These are phyloP conservation scores for Andrena hattorfiana DNA, from an alignment of 2,888 invertebrate species.

Conservation along the genomic window DNA sequence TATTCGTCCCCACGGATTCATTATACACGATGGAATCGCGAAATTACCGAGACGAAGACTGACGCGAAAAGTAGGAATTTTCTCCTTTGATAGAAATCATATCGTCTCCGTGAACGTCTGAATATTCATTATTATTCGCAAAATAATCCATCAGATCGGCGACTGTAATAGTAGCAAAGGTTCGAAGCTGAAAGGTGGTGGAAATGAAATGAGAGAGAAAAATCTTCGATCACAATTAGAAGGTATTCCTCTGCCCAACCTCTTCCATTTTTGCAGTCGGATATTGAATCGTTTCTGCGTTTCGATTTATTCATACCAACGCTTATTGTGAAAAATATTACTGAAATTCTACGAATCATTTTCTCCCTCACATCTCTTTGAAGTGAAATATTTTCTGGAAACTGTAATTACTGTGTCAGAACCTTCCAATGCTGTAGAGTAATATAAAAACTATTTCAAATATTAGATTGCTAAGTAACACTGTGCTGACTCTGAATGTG, in stretches of 20 bases:
- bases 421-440: too few species aligned
- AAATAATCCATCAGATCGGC: conserved; percentile 19
- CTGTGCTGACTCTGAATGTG: too few species aligned
- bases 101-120: conserved; percentile 5
- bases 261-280: conserved; percentile 15
- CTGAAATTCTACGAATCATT: conserved; percentile 12
- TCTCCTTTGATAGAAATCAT: not conserved
- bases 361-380: too few species aligned
- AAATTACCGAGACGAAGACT: conserved; percentile 13
- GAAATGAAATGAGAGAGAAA: not conserved
- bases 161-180: not conserved
- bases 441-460: too few species aligned
- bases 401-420: too few species aligned
- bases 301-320: not conserved
- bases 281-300: conserved; percentile 1
- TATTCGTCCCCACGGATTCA: conserved; percentile 3
- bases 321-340: not conserved
- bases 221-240: conserved; percentile 10
- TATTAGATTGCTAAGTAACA: too few species aligned
- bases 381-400: too few species aligned
- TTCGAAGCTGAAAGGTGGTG: not conserved
- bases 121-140: conserved; percentile 37
- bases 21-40: not conserved
- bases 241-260: not conserved
- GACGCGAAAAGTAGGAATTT: conserved; percentile 10